Evolutionary conservation across 2,888 invertebrate species (phyloP).

Genomic region (Willowsia nigromaculata): DNA sequence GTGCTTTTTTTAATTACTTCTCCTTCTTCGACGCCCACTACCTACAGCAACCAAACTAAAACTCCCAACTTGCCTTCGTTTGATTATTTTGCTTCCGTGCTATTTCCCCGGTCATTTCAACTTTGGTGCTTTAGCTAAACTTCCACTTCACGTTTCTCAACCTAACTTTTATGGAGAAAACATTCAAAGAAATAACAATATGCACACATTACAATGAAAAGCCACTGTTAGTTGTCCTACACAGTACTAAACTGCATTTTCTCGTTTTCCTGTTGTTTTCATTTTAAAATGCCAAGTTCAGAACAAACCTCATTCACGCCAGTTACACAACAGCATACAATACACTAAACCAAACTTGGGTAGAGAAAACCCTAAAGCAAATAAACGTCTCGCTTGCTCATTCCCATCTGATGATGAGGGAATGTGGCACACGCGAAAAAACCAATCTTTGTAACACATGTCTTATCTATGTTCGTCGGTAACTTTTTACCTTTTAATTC

Average conservation of each 20-base stretch:
- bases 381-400: neutral
- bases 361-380: neutral
- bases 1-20: constrained; percentile 40
- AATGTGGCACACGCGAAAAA: neutral
- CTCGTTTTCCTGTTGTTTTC: constrained; percentile 7
- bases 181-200: neutral
- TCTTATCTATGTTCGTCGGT: neutral
- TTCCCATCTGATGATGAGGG: neutral
- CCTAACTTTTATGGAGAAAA: neutral
- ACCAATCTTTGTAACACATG: neutral
- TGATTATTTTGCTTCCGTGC: neutral
- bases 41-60: neutral
- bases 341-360: neutral
- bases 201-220: neutral
- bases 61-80: neutral
- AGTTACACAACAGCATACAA: neutral
- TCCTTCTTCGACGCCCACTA: neutral
- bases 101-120: neutral
- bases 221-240: no score
- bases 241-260: neutral
- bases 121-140: neutral
- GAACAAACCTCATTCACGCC: neutral
- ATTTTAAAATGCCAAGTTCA: neutral
- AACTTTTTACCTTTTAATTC: neutral
- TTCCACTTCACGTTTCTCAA: neutral